phyloP scores from a whole-genome alignment of 1,140 invertebrate genomes.

The Nasonia vitripennis region DNA sequence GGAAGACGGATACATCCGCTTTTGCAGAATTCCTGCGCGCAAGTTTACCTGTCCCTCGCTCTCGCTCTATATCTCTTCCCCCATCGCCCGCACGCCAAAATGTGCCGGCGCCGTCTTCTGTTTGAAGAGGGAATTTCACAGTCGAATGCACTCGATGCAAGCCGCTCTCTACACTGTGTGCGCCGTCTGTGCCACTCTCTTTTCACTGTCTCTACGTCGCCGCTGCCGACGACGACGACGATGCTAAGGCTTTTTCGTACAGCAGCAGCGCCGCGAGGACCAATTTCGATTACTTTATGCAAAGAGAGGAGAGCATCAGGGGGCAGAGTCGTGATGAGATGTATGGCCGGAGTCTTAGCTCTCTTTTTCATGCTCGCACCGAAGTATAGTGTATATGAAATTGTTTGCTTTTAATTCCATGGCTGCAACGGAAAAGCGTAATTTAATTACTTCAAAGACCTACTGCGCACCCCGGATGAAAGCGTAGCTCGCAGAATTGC shows the following conservation, averaged over 20 bases:
- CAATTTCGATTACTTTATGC: conserved; percentile 54
- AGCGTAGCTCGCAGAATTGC: no score
- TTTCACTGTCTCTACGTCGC: conserved; percentile 41
- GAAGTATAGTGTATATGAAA: background rate
- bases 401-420: no score
- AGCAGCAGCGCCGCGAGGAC: conserved; percentile 19
- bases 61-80: conserved; percentile 4
- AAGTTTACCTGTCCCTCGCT: conserved; percentile 7
- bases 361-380: background rate
- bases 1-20: conserved; percentile 54
- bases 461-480: background rate
- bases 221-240: background rate
- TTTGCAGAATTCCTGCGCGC: conserved; percentile 52
- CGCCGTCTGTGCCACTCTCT: conserved; percentile 47
- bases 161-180: conserved; percentile 52
- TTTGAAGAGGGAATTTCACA: conserved; percentile 75
- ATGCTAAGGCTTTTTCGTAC: conserved; percentile 44
- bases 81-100: conserved; percentile 41
- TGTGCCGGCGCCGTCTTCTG: conserved; percentile 62
- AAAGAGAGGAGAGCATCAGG: background rate
- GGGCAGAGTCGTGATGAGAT: conserved; percentile 14
- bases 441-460: conserved; percentile 27
- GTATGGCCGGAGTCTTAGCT: conserved; percentile 31
- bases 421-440: no score
- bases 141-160: conserved; percentile 71